phyloP scores from a whole-genome alignment of 2,797 vertebrate species.

The Acanthurus tractus region DNA sequence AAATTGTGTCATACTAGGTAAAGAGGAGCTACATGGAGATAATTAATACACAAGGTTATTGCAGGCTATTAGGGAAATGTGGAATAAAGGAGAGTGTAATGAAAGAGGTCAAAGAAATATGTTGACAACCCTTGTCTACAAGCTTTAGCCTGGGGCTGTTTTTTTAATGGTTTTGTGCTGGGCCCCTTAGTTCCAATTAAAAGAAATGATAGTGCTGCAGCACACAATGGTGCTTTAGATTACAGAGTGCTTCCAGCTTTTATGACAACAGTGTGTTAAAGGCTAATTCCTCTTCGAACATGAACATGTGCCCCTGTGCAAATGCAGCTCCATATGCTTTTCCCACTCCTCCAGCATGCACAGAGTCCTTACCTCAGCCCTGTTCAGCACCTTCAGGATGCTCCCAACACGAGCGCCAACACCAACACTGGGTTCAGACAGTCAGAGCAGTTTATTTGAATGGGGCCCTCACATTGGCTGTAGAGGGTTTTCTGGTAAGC shows the following conservation, averaged over 20 bases:
- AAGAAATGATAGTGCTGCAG: neutral
- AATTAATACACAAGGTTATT: neutral
- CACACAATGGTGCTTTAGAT: neutral
- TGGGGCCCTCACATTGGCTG: no score
- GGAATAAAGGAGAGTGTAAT: no score
- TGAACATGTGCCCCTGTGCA: neutral
- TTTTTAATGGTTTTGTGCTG: no score
- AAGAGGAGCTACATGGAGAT: neutral
- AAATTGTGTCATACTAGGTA: neutral
- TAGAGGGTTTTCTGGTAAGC: neutral
- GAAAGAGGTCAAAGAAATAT: neutral
- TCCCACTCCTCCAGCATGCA: neutral
- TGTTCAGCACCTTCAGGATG: neutral
- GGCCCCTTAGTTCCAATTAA: neutral
- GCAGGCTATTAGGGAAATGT: neutral
- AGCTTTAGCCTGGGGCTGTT: no score
- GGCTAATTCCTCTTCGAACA: neutral
- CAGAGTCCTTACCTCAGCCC: neutral
- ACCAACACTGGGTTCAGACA: neutral
- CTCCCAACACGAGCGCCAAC: neutral
- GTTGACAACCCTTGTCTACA: no score
- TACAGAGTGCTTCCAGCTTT: neutral
- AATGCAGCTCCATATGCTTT: neutral
- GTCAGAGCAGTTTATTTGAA: neutral
- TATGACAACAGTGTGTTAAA: no score